These are phyloP conservation scores for Anser brachyrhynchus DNA, from an alignment of 2,113 vertebrate genomes.

Conservation along the genomic window DNA sequence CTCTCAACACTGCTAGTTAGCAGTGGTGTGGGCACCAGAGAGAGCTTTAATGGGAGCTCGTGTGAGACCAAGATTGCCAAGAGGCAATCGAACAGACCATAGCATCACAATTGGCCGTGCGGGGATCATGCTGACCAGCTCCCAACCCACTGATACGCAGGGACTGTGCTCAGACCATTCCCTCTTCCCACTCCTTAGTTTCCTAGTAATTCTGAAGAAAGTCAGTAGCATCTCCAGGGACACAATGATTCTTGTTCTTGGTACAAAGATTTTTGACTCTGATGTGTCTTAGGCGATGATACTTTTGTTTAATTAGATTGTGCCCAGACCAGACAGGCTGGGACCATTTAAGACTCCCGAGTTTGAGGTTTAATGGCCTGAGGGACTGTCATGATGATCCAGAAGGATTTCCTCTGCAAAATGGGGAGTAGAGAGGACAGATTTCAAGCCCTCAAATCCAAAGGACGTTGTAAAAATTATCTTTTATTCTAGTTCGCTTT, in stretches of 20 bases:
- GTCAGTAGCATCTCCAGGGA: neutral
- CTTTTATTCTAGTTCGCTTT: neutral
- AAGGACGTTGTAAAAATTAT: neutral
- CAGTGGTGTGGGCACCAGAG: neutral
- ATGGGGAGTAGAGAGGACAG: neutral
- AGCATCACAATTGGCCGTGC: fast-evolving
- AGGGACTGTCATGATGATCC: neutral
- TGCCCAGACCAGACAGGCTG: neutral
- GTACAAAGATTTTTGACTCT: neutral
- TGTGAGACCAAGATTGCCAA: neutral
- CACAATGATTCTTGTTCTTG: neutral
- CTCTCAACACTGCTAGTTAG: neutral
- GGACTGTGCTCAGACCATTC: fast-evolving
- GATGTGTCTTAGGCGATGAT: neutral
- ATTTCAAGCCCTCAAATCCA: neutral
- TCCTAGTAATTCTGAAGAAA: neutral
- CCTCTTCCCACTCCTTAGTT: neutral
- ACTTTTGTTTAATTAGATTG: neutral
- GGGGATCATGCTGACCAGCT: neutral
- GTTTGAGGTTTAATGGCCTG: neutral
- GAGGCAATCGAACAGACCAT: neutral
- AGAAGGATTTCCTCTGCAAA: neutral
- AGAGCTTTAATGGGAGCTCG: fast-evolving
- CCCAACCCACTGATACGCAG: neutral
- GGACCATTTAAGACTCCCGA: neutral